These are phyloP conservation scores for Hystrix brachyura DNA, from an alignment of 2,113 vertebrate species.

Conservation along the genomic window DNA sequence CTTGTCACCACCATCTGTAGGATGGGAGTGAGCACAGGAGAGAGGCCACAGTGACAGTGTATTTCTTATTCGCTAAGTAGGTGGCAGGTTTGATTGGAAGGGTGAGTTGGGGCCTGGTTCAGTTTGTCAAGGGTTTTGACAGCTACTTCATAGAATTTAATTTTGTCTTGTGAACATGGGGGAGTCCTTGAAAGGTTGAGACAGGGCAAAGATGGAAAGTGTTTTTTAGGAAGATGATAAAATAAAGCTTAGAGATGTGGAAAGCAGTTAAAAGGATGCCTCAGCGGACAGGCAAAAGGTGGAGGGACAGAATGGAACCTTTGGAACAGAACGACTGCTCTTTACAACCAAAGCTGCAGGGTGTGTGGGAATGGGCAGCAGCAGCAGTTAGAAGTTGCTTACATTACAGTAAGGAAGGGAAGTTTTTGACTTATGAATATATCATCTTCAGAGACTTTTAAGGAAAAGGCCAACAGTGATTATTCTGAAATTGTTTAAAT, in stretches of 20 bases:
- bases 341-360: not conserved
- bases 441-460: not conserved
- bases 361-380: not conserved
- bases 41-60: not conserved
- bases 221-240: not conserved
- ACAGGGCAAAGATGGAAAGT: not conserved
- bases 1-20: not conserved
- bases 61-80: not conserved
- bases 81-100: not conserved
- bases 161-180: not conserved
- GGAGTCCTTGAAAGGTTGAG: not conserved
- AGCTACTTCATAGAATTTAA: not conserved
- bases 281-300: not conserved
- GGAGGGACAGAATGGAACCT: accelerated
- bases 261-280: not conserved
- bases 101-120: not conserved
- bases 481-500: conserved; percentile 22
- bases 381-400: not conserved
- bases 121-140: not conserved
- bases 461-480: not conserved
- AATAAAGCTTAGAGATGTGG: not conserved
- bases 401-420: not conserved
- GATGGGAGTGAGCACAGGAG: not conserved
- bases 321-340: not conserved
- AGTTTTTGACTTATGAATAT: not conserved